Evolutionary conservation across 2,888 invertebrate genomes (phyloP), one percentile per base, ranked within the genome.

Genomic region (Temnothorax ravouxi): DNA sequence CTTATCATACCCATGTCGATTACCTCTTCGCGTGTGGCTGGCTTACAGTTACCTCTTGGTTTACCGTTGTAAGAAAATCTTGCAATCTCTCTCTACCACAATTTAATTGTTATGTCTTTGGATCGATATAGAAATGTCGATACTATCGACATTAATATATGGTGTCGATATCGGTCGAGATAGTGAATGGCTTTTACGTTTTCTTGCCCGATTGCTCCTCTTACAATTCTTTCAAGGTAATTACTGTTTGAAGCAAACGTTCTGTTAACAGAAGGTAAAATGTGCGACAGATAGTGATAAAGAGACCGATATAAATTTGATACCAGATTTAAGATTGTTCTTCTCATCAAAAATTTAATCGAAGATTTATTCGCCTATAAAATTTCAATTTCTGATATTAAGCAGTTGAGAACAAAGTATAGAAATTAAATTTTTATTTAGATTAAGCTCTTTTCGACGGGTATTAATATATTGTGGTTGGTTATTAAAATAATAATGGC

Each of bases 61-160:
- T 72, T 38, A 79, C 2, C 25, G 13, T 50, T 15, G 52, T 62
- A 76, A 72, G 29, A 71, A 9, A 59, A 62, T 71, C n/a, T 62
- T 18, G 52, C 21, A 21, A 61, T 69, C 11, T 44, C 18, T 62
- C 50, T 41, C 25, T 18, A 50, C n/a, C 47, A 62, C 38, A 34
- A 18, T 75, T 47, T 89, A 89, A 89, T 83, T 89, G 79, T 69
- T 80, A 38, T 34, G 54, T 52, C 41, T 52, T 62, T 56, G 67
- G 67, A 34, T 74, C 83, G 77, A 86, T 86, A 86, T 86, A 56
- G 15, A 25, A 25, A 38, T 62, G 62, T 54, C 77, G 54, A 80
- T 86, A 81, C 29, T 54, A 52, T 8, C 25, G 50, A 50, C 34
- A 34, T 59, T 76, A 84, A 88, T 80, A 67, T 79, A 89, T 80